phyloP scores from a whole-genome alignment of 2,797 vertebrate genomes.

The Sarcophilus harrisii region DNA sequence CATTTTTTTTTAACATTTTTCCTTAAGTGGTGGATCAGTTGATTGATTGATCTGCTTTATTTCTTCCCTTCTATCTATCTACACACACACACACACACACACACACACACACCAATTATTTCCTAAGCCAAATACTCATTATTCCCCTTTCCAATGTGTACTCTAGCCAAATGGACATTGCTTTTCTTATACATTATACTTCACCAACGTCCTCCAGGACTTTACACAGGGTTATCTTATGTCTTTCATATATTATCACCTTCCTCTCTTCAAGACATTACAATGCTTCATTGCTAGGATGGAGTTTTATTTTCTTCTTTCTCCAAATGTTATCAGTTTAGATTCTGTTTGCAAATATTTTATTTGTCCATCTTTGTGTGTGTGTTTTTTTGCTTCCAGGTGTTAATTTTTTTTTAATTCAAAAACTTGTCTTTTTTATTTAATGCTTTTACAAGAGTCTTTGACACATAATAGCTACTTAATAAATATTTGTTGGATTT shows the following conservation, averaged over 20 bases:
- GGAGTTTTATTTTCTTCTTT: neutral
- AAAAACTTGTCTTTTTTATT: neutral
- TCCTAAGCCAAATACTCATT: neutral
- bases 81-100: no score
- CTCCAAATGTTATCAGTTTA: neutral
- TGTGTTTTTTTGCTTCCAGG: neutral
- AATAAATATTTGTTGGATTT: neutral
- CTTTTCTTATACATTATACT: neutral
- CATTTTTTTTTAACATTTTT: neutral
- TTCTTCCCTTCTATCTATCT: neutral
- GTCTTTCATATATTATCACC: neutral
- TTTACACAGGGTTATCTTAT: neutral
- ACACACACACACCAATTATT: neutral
- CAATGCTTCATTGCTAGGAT: neutral
- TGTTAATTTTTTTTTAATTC: neutral
- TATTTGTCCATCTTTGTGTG: neutral
- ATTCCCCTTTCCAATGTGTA: neutral
- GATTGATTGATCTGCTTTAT: neutral
- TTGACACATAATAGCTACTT: neutral
- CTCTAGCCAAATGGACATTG: neutral
- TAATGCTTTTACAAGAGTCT: neutral
- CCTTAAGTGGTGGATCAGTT: neutral
- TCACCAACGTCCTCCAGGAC: neutral
- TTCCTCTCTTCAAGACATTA: neutral
- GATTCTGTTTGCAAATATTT: neutral